A percentile compares a stretch with the other conserved stretches of the same genome.
Evolutionary conservation across 1,140 invertebrate genomes (phyloP).

Genomic region (Varroa destructor): DNA sequence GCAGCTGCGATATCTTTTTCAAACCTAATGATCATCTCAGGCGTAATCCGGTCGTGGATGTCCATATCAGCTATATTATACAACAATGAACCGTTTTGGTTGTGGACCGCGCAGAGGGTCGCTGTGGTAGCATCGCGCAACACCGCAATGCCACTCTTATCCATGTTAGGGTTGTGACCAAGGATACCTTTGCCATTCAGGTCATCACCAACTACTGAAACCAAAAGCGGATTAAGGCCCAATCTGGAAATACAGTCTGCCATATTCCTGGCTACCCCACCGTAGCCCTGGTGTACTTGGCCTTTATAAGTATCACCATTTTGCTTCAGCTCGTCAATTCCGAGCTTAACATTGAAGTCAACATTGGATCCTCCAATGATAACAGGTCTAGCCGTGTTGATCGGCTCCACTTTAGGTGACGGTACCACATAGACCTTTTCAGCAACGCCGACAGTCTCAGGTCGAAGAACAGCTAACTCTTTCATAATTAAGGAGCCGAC

Average conservation of each 20-base stretch:
- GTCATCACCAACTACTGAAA: conserved; percentile 68
- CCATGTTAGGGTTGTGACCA: conserved; percentile 40
- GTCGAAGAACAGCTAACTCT: conserved; percentile 43
- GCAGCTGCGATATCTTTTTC: conserved; percentile 47
- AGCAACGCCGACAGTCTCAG: conserved; percentile 31
- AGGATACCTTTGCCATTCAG: conserved; percentile 41
- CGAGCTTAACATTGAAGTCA: conserved; percentile 56
- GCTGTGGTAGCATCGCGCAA: conserved; percentile 47
- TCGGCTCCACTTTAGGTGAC: background rate
- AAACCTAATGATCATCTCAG: conserved; percentile 45
- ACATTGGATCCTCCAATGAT: conserved; percentile 69
- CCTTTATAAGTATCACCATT: conserved; percentile 63
- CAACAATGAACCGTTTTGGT: conserved; percentile 56
- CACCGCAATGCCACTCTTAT: conserved; percentile 40
- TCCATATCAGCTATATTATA: conserved; percentile 70
- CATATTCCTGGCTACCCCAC: conserved; percentile 82
- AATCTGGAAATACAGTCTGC: conserved; percentile 65
- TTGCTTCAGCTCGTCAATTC: conserved; percentile 47
- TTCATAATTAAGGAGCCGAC: conserved; percentile 69
- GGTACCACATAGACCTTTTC: conserved; percentile 29
- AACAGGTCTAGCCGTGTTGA: conserved; percentile 45
- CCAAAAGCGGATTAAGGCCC: conserved; percentile 49
- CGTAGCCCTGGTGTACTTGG: conserved; percentile 50
- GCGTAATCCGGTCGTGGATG: conserved; percentile 56
- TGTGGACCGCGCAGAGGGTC: conserved; percentile 58